Percentiles rank a stretch among this genome's conserved stretches.
These are phyloP conservation scores for Drosophila mulleri DNA, from an alignment of 2,888 invertebrate species.

Conservation along the genomic window DNA sequence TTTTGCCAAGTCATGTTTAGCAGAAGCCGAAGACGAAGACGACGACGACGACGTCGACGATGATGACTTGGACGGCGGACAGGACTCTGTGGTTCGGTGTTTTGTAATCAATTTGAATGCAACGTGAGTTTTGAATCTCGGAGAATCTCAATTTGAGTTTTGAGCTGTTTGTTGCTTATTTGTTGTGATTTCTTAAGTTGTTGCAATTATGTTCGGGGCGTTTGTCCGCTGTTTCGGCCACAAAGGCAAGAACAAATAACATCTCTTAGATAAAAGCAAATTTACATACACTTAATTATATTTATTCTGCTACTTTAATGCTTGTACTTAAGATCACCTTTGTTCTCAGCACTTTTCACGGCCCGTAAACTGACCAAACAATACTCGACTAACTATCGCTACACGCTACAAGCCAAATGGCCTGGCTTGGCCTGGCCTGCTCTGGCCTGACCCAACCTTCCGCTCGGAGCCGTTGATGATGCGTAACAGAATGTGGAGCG, in stretches of 20 bases:
- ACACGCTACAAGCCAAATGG: constrained; percentile 47
- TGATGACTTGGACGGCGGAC: constrained; percentile 39
- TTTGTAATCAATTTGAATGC: constrained; percentile 78
- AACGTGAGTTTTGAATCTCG: constrained; percentile 59
- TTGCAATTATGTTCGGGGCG: constrained; percentile 71
- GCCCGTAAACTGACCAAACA: constrained; percentile 67
- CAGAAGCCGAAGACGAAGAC: constrained; percentile 60
- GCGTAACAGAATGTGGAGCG: constrained; percentile 66
- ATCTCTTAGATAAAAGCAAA: constrained; percentile 23
- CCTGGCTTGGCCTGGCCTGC: neutral
- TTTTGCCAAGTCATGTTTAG: constrained; percentile 77
- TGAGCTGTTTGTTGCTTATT: constrained; percentile 58
- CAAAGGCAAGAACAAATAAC: constrained; percentile 22
- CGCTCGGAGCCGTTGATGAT: constrained; percentile 27
- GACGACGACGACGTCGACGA: constrained; percentile 28
- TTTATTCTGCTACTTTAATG: constrained; percentile 56
- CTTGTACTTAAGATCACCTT: constrained; percentile 29
- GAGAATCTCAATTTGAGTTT: constrained; percentile 19
- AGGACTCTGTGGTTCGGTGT: constrained; percentile 51
- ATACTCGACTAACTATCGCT: constrained; percentile 66
- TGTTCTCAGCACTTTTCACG: constrained; percentile 40
- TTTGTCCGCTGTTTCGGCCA: constrained; percentile 32
- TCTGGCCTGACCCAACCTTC: neutral
- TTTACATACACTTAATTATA: constrained; percentile 56
- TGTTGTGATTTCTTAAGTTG: constrained; percentile 79